Evolutionary conservation across 2,113 vertebrate genomes (phyloP), one percentile per base, ranked within the genome.

Genomic region (Cyprinodon tularosa): DNA sequence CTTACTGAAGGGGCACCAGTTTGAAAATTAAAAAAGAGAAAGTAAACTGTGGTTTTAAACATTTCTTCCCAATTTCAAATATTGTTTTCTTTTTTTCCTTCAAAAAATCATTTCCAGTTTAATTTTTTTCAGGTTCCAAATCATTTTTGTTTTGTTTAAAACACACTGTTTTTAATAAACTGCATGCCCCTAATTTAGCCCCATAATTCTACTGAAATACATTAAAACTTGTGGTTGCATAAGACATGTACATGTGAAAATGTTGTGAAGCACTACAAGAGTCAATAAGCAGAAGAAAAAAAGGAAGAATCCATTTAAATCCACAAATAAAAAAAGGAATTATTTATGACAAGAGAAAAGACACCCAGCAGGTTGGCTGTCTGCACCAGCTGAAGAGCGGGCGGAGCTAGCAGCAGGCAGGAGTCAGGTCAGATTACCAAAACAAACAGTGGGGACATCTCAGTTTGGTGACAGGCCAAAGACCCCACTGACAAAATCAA

Each of bases 391-490:
- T 45, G 44, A 45, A 57, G 50, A 57, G 50, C 50, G 50, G 50
- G 2, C 50, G 3, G 50, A 57, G 50, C 67, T 80, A 81, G 78
- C 78, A 80, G 65, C 36, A 36, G 29, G 29, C 22, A 17, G 47
- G 69, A 15, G 48, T 0, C 71, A 59, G 84, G 45, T 91, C 86
- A 83, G 13, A 77, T 79, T 74, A 73, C 79, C 71, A 36, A 72
- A 64, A 68, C 79, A 62, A 82, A 65, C 40, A 68, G 62, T 17
- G 39, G 45, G 36, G 38, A 83, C 20, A 71, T 77, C 71, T 86
- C 72, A 47, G 63, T 50, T 72, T 71, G 80, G 72, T 66, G 88
- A 64, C 68, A 47, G 90, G 78, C 86, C 61, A 87, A 89, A 10
- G 75, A 84, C 84, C 86, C 48, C 1, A 5, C 75, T 47, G 83